phyloP scores from a whole-genome alignment of 2,113 vertebrate genomes.

The Jacana jacana region DNA sequence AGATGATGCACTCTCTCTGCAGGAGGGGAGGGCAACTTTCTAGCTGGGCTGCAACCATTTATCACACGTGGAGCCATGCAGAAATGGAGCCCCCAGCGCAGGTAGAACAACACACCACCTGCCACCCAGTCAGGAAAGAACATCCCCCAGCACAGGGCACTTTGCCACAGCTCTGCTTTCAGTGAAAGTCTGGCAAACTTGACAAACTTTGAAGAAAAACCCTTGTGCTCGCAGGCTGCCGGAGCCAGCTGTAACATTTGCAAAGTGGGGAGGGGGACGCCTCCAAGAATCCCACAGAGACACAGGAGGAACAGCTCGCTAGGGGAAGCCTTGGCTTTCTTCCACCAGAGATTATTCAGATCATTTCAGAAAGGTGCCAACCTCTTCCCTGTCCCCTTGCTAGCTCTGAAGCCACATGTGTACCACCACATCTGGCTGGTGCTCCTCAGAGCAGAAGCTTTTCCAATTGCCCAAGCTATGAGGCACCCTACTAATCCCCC shows the following conservation, averaged over 20 bases:
- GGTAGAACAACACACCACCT: accelerated
- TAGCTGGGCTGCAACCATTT: neutral
- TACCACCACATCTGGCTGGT: neutral
- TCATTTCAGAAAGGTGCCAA: neutral
- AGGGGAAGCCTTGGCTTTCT: neutral
- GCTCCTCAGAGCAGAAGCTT: neutral
- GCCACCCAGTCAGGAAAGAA: neutral
- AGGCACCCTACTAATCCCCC: neutral
- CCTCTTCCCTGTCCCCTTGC: neutral
- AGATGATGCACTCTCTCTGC: neutral
- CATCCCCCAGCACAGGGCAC: accelerated
- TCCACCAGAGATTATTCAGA: neutral
- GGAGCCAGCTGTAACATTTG: neutral
- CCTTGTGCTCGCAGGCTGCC: neutral
- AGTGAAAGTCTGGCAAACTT: neutral
- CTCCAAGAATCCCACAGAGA: neutral
- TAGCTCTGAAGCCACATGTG: neutral
- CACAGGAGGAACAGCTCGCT: neutral
- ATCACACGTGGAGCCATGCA: accelerated
- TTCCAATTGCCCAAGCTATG: neutral
- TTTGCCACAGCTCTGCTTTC: neutral
- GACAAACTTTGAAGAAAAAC: neutral
- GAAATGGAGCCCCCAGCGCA: neutral
- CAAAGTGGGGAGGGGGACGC: neutral
- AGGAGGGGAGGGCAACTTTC: neutral